Conservation (phyloP, 2,888 invertebrate genomes). For the Congeria kusceri region DNA sequence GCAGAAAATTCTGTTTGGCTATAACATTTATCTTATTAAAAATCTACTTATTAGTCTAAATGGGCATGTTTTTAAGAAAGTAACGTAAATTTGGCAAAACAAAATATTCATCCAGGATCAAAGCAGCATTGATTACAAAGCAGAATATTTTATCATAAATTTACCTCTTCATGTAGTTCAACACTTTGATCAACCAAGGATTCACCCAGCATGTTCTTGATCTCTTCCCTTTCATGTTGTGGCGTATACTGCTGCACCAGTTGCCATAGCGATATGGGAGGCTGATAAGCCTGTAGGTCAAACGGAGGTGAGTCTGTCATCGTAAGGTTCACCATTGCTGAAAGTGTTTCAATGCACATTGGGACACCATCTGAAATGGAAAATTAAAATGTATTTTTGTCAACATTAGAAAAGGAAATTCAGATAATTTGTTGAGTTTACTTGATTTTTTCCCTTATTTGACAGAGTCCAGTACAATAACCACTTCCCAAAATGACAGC, state of each 20-base stretch:
- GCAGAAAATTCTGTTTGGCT: no score
- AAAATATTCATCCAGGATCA: background rate
- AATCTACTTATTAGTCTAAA: no score
- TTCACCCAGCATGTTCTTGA: conserved; percentile 82
- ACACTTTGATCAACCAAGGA: conserved; percentile 83
- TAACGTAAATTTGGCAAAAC: background rate
- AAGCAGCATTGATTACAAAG: background rate
- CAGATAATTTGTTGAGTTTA: no score
- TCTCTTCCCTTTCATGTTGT: conserved; percentile 80
- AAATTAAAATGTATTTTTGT: no score
- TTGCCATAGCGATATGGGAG: conserved; percentile 83
- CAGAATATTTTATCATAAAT: no score
- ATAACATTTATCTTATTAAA: no score
- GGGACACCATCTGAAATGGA: no score
- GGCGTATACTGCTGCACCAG: conserved; percentile 82
- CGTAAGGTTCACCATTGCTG: conserved; percentile 28
- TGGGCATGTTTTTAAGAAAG: background rate
- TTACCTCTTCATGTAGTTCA: conserved; percentile 83
- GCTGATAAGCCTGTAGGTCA: conserved; percentile 78
- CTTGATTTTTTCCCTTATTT: no score
- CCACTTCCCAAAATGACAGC: no score
- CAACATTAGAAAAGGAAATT: no score
- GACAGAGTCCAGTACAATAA: no score
- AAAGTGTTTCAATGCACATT: background rate
- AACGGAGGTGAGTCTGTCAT: conserved; percentile 61